Base-by-base conservation (phyloP, 2,888 invertebrate species). In the Metalampra italica region DNA sequence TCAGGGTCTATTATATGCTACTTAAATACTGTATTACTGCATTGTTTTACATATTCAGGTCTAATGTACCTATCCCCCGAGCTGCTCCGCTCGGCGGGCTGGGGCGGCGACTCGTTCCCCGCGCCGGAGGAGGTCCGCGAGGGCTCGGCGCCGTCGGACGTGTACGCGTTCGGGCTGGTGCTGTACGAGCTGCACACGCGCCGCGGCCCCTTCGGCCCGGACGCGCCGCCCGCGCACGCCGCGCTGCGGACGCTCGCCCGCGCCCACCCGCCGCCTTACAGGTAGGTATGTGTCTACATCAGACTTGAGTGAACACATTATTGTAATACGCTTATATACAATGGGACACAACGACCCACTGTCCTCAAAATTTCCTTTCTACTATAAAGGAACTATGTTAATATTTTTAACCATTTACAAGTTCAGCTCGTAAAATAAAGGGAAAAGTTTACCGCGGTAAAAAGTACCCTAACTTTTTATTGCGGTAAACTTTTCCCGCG, bases 111-210 rank as follows among this genome's bases (percentile, higher is more conserved):
- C 37, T 62, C 71, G 13, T 67, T 65, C 30, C 71, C 77, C 2
- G 56, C 66, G 7, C 55, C 71, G 0, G 70, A 66, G 66, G 71
- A 91, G 77, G 52, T 76, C 61, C 61, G 78, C 56, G 60, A 71
- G 52, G 95, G 93, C 0, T 91, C 92, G 0, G 94, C 95, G 61
- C 94, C 94, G 60, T 96, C 95, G 0, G 97, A 97, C 74, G 92
- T 95, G 37, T 96, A 96, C 75, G 95, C 96, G 0, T 98, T 98
- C 75, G 95, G 93, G 0, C 94, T 98, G 44, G 93, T 98, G 45
- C 86, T 98, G 42, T 97, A 96, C 75, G 98, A 98, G 82, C 91
- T 98, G 59, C 94, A 97, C 71, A 94, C 95, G 11, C 89, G 98
- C 0, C 92, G 93, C 52, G 97, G 98, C 0, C 97, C 97, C 0